Evolutionary conservation across 2,888 invertebrate species (phyloP), one percentile per base, ranked within the genome.

Genomic region (Bembecia ichneumoniformis): DNA sequence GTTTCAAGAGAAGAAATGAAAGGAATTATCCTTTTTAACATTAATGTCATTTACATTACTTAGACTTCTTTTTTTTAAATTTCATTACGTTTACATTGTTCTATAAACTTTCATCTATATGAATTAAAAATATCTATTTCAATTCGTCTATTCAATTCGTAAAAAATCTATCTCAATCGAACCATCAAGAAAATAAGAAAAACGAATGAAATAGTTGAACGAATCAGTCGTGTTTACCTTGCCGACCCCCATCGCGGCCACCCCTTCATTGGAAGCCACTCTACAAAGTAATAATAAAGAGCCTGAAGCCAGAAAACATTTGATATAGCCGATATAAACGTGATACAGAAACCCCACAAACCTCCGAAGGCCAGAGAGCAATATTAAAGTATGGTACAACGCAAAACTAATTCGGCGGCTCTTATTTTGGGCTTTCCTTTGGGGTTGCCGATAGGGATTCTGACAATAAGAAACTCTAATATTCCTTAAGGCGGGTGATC

Each of bases 271-370:
- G 67, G 66, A 65, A 65, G 63, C 65, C 66, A 65, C 74, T 76
- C 77, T 71, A 72, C 78, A 76, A 79, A 84, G 82, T 83, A 86
- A 86, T 83, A 86, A 83, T 82, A 84, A 81, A 84, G 79, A 74
- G 86, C 86, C 86, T 77, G 83, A 82, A 87, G 86, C 86, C 83
- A 83, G 77, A 86, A 83, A 86, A 84, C 82, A 82, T 78, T 86
- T 80, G 77, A 82, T 82, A 78, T 69, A 82, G 70, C 71, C 67
- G 64, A 77, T 75, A 79, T 75, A 78, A 79, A 79, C 76, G 69
- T 63, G 63, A 63, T 63, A 64, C 57, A 63, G 76, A 74, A 75
- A 73, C 79, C 77, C 73, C 68, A 60, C 77, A 80, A 82, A 77
- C 77, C 80, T 79, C 78, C 57, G 67, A 76, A 82, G 79, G 77